Percentiles rank a stretch among this genome's conserved stretches.
These are phyloP conservation scores for Ophioninae sp. DNA, from an alignment of 2,888 invertebrate genomes.

Conservation along the genomic window DNA sequence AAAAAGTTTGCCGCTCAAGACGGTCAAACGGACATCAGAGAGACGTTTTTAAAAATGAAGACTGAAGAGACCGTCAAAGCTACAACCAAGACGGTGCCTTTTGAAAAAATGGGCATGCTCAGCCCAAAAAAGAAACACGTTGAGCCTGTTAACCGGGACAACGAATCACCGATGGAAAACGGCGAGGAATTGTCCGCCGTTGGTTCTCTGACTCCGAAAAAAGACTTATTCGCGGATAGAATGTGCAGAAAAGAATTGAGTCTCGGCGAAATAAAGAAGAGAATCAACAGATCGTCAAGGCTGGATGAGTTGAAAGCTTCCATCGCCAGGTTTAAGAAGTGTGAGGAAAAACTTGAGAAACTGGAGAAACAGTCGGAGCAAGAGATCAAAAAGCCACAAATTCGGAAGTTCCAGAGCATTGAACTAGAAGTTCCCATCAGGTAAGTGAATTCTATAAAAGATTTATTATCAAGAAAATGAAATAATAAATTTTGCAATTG, in stretches of 20 bases:
- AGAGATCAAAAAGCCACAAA: constrained; percentile 80
- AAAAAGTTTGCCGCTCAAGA: constrained; percentile 67
- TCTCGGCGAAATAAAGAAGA: constrained; percentile 87
- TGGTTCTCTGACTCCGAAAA: constrained; percentile 76
- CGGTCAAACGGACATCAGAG: constrained; percentile 76
- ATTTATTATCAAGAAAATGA: background rate
- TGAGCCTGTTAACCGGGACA: constrained; percentile 62
- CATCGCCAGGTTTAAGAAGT: constrained; percentile 85
- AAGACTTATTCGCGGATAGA: constrained; percentile 81
- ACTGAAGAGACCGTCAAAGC: constrained; percentile 52
- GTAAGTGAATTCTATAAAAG: constrained; percentile 79
- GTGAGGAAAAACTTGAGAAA: constrained; percentile 84
- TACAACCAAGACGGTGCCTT: constrained; percentile 69
- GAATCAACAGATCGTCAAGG: constrained; percentile 86
- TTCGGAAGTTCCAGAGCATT: constrained; percentile 88
- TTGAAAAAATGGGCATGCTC: constrained; percentile 76
- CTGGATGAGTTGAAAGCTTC: constrained; percentile 87
- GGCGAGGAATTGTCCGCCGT: constrained; percentile 58
- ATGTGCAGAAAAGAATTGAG: constrained; percentile 84
- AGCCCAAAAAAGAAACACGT: constrained; percentile 73
- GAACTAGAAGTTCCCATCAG: constrained; percentile 89
- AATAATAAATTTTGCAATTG: background rate
- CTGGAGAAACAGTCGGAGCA: constrained; percentile 63
- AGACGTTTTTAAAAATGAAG: constrained; percentile 73
- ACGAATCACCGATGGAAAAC: constrained; percentile 58